Percentiles rank a stretch among this genome's conserved stretches.
Conservation (phyloP, 2,113 vertebrate species). For the Cyanoramphus novaezelandiae region DNA sequence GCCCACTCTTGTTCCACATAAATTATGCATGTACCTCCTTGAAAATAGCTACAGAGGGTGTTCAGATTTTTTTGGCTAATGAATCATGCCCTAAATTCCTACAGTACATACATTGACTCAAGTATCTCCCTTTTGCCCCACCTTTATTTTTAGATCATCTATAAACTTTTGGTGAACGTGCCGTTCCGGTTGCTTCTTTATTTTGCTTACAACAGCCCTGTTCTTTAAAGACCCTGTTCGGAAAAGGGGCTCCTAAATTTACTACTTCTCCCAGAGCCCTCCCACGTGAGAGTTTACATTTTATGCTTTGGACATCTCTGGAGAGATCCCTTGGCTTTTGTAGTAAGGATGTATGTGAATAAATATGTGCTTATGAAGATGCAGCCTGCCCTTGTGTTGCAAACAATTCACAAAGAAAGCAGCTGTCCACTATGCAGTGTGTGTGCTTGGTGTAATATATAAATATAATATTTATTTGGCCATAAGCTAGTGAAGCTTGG, state of each 20-base stretch:
- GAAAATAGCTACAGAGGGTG: constrained; percentile 48
- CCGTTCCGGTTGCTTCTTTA: neutral
- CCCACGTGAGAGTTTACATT: neutral
- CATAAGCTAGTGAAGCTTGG: neutral
- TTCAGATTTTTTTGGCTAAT: constrained; percentile 37
- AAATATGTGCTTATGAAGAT: neutral
- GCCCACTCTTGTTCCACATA: constrained; percentile 60
- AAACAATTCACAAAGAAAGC: neutral
- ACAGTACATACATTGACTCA: constrained; percentile 38
- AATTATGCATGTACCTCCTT: constrained; percentile 55
- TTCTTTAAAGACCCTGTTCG: neutral
- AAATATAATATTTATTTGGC: neutral
- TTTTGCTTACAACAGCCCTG: neutral
- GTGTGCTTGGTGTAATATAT: neutral
- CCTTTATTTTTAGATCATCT: constrained; percentile 55
- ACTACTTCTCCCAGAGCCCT: neutral
- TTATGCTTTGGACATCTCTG: neutral
- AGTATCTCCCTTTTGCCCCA: constrained; percentile 47
- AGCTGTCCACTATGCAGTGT: accelerated
- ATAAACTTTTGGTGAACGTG: constrained; percentile 8
- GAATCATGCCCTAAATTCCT: constrained; percentile 49
- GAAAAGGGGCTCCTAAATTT: neutral
- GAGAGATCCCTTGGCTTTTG: neutral
- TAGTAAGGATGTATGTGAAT: neutral
- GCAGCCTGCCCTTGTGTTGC: neutral